These are phyloP conservation scores for Neosalanx taihuensis DNA, from an alignment of 2,797 vertebrate genomes.

Conservation along the genomic window DNA sequence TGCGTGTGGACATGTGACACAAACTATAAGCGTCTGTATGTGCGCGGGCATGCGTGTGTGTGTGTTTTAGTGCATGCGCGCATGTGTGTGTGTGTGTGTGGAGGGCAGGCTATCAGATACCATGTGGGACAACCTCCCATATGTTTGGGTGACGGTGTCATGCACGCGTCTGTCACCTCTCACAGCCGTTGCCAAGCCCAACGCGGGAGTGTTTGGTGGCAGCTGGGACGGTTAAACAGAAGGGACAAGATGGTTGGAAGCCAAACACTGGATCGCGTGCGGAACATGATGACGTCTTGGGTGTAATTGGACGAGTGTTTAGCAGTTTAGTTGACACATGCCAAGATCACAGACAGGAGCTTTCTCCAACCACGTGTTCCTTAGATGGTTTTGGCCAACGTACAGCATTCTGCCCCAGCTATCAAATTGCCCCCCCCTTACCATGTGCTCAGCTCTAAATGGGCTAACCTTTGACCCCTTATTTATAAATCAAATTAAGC, in stretches of 20 bases:
- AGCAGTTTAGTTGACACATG: not conserved
- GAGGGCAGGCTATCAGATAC: constrained; percentile 20
- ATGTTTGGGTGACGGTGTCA: constrained; percentile 49
- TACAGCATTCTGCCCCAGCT: constrained; percentile 26
- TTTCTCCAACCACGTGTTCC: not conserved
- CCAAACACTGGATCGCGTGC: constrained; percentile 11
- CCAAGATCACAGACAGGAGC: not conserved
- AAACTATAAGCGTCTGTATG: not conserved
- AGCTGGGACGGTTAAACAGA: constrained; percentile 47
- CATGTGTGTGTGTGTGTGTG: not conserved
- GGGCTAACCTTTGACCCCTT: constrained; percentile 37
- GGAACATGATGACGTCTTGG: not conserved
- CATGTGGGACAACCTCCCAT: constrained; percentile 36
- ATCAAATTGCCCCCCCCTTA: constrained; percentile 56
- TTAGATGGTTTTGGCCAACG: not conserved
- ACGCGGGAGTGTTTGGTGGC: constrained; percentile 30
- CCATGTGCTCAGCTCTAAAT: constrained; percentile 58
- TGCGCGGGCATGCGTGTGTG: constrained; percentile 6
- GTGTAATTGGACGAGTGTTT: not conserved
- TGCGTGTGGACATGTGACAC: constrained; percentile 2
- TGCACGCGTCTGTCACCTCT: constrained; percentile 34
- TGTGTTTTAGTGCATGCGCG: not conserved
- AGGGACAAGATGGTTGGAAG: constrained; percentile 32
- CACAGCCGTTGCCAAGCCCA: constrained; percentile 24
- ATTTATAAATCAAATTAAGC: constrained; percentile 65